Base-by-base conservation (phyloP, 2,113 vertebrate genomes). In the Microtus oregoni region DNA sequence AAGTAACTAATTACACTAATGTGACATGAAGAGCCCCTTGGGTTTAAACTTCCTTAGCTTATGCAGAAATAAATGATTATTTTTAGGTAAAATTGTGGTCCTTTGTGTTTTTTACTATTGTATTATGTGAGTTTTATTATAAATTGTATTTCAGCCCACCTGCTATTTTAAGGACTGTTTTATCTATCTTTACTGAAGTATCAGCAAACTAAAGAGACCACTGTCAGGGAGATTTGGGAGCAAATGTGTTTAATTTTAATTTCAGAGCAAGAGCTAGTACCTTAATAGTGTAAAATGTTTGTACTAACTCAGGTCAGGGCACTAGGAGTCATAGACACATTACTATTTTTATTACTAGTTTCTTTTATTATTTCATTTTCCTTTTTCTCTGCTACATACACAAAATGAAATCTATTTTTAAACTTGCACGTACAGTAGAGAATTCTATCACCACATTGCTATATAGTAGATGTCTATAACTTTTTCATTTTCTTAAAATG, bases 11-110 rank as follows among this genome's bases (percentile, higher is more conserved):
- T 44, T 20, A 85, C 28, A 52, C 9, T 72, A 38, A n/a, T 55
- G 0, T 95, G 83, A 58, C 28, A 75, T 92, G 44, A 86, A 89
- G 81, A 88, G 68, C 87, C 47, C 10, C 50, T 81, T 17, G 88
- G 7, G 0, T 50, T 73, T 73, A 85, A 76, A 94, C 15, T 35
- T 63, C 55, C 90, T 86, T 79, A 94, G 28, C 1, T 44, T 79
- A 32, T 70, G 14, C 22, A 90, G 67, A n/a, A 92, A 82, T 26
- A 91, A 70, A 87, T 0, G 85, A 9, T 92, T 96, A 52, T 30
- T 70, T 97, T 97, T 94, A 79, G 55, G 19, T 96, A 86, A 95
- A 94, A 87, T 65, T 88, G 10, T 81, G 32, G n/a, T 85, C 30
- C 82, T 94, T 95, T 50, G 65, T 63, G 8, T 26, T 85, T 93